Percentiles rank a stretch among this genome's conserved stretches.
Conservation (phyloP, 2,113 vertebrate species). For the Mobula hypostoma region DNA sequence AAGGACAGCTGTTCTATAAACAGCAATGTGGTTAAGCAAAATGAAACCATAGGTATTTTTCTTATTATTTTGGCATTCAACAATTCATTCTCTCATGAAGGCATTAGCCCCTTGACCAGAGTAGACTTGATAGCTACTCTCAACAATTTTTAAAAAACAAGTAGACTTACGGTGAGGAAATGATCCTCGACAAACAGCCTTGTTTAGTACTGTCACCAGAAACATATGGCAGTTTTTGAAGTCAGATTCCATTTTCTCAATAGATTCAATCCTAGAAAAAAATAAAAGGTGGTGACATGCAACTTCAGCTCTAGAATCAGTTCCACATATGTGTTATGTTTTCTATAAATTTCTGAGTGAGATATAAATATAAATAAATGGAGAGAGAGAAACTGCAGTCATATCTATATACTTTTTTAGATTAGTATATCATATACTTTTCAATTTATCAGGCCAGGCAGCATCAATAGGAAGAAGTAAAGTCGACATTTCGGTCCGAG, state of each 20-base stretch:
- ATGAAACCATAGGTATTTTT: background rate
- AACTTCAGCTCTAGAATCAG: background rate
- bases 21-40: constrained; percentile 1
- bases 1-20: background rate
- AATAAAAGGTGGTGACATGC: constrained; percentile 18
- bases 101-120: background rate
- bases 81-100: background rate
- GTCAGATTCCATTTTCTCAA: constrained; percentile 96
- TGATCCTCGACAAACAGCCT: constrained; percentile 90
- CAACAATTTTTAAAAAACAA: background rate
- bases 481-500: too few species aligned
- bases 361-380: too few species aligned
- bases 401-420: background rate
- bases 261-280: constrained; percentile 81
- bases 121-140: background rate
- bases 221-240: constrained; percentile 99
- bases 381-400: too few species aligned
- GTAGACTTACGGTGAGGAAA: constrained; percentile 87
- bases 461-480: too few species aligned
- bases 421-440: background rate
- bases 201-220: constrained; percentile 91
- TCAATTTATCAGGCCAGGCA: background rate
- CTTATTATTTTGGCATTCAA: background rate
- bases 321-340: background rate
- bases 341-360: too few species aligned